Base-by-base conservation (phyloP, 2,888 invertebrate species). In the Pristionchus arcanus region DNA sequence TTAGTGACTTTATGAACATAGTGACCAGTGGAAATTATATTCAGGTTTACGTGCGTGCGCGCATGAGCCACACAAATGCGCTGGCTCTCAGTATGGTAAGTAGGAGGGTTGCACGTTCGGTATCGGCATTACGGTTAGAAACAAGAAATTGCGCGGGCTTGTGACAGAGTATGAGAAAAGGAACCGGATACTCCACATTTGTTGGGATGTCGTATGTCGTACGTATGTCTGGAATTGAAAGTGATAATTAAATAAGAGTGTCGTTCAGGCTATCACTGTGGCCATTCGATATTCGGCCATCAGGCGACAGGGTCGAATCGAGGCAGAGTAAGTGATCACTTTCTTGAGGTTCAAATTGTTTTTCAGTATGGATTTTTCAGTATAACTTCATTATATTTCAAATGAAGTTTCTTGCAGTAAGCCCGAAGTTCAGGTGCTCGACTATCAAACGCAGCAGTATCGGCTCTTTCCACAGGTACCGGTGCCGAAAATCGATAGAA, bases 401-500 rank as follows among this genome's bases (percentile, higher is more conserved):
- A 86, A 49, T 66, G 66, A 25, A 66, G 53, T 63, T 68, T 59
- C 59, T 87, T 59, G 9, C 66, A 89, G 89, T 31, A 63, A 25
- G 2, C n/a, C 34, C 25, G 98, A 98, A 95, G 97, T 97, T 0
- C 97, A 98, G 95, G 97, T 99, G 93, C 96, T 99, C 91, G 98
- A 98, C 95, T 99, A 97, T 95, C 97, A 97, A 91, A 98, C 98
- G 0, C 98, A 99, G 95, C 98, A 98, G 95, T 97, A 98, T 95
- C 98, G 98, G 95, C 95, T 99, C 42, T 97, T 98, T 93, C 97
- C 98, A 0, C 96, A 97, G 93, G 96, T 98, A 88, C 98, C 0
- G 97, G 97, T 92, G 96, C 94, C 63, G 95, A 95, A 9, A 90
- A 88, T 31, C 68, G 90, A 28, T 92, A 95, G 90, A 83, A 42